Evolutionary conservation across 1,140 invertebrate genomes (phyloP).

Genomic region (Penaeus indicus): DNA sequence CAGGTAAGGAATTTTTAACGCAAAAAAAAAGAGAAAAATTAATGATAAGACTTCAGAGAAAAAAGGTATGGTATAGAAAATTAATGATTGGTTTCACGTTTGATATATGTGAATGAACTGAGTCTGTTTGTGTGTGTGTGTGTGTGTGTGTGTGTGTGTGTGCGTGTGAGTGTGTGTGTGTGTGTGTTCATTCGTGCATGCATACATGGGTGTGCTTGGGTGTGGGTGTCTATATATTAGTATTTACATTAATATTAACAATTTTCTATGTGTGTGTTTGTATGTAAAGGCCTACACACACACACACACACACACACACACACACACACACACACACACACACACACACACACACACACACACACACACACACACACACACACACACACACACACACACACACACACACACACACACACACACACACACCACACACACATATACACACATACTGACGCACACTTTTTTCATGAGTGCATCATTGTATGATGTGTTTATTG

Average conservation of each 20-base stretch:
- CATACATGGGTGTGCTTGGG: not conserved
- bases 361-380: constrained; percentile 15
- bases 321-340: constrained; percentile 29
- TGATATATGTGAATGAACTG: not conserved
- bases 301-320: not conserved
- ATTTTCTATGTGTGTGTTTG: constrained; percentile 22
- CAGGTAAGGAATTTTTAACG: no score
- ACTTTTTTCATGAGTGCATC: not conserved
- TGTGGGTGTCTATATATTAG: not conserved
- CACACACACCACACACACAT: constrained; percentile 20
- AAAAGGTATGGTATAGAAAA: no score
- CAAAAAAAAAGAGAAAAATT: no score
- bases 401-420: constrained; percentile 30
- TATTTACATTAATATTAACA: not conserved
- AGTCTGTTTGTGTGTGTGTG: not conserved
- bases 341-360: constrained; percentile 36
- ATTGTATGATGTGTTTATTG: no score
- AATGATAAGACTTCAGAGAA: no score
- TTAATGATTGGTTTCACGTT: not conserved
- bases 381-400: not conserved
- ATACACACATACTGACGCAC: not conserved
- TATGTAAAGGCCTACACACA: not conserved
- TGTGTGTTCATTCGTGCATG: constrained; percentile 2
- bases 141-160: not conserved
- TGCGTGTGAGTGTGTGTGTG: not conserved